These are phyloP conservation scores for Corbicula japonica DNA, from an alignment of 2,888 invertebrate species.

Conservation along the genomic window DNA sequence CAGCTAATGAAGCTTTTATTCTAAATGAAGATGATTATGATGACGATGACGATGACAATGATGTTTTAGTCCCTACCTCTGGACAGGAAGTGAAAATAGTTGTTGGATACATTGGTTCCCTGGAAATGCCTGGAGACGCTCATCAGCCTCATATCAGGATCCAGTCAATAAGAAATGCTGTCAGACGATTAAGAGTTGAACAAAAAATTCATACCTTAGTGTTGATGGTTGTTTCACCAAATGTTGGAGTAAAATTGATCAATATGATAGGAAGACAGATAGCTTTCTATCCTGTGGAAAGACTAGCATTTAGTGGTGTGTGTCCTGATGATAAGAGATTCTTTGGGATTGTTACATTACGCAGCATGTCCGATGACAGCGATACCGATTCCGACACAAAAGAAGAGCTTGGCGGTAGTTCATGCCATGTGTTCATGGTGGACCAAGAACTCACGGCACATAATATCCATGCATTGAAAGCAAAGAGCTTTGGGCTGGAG, in stretches of 20 bases:
- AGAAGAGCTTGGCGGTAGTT: conserved; percentile 88
- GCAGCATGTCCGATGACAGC: conserved; percentile 68
- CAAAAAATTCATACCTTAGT: conserved; percentile 93
- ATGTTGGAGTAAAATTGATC: conserved; percentile 91
- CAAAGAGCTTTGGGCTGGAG: conserved; percentile 93
- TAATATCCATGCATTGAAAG: conserved; percentile 92
- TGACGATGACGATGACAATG: conserved; percentile 69
- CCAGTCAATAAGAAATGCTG: conserved; percentile 93
- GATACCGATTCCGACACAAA: conserved; percentile 73
- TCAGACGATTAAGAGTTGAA: conserved; percentile 95
- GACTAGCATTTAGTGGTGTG: conserved; percentile 95
- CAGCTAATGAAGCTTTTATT: conserved; percentile 74
- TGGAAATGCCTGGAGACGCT: conserved; percentile 93
- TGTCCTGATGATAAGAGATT: conserved; percentile 96
- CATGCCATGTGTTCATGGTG: conserved; percentile 98
- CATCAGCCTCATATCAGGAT: conserved; percentile 87
- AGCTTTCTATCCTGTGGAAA: conserved; percentile 94
- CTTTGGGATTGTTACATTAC: conserved; percentile 95
- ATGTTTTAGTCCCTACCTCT: conserved; percentile 38
- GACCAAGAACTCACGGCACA: conserved; percentile 95
- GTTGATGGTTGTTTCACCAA: conserved; percentile 92
- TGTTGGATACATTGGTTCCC: conserved; percentile 97
- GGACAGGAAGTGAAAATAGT: conserved; percentile 83
- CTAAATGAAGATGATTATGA: conserved; percentile 68
- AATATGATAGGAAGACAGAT: conserved; percentile 93